Base-by-base conservation (phyloP, 2,113 vertebrate species). In the Ammodytes dubius region DNA sequence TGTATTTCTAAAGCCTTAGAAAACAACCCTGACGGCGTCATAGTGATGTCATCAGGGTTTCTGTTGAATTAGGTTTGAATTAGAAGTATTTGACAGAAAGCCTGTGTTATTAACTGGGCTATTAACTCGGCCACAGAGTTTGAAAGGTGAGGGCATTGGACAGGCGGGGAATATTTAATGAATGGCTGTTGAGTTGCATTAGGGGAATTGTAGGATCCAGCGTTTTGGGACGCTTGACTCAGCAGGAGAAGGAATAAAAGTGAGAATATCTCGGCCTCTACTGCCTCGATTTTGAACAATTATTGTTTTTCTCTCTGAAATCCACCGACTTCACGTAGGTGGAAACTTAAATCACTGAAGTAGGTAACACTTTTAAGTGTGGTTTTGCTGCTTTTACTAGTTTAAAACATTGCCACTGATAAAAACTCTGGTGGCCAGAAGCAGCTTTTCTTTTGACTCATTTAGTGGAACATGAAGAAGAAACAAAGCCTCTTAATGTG, bases 161-260 rank as follows among this genome's bases (percentile, higher is more conserved):
- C 13, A 52, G 7, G 12, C 11, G n/a, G 47, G 27, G 1, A 42
- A 14, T 37, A 2, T 53, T 46, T 19, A 12, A 47, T 37, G 8
- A 70, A 52, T 42, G 6, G 10, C 10, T 4, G 10, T 2, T 6
- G 3, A 73, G 52, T 13, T 61, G 64, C 59, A 64, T 77, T 53
- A 19, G 64, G 70, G 58, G 59, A 74, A 70, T 2, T 15, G 47
- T 54, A 60, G 56, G 46, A 74, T 47, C 10, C 11, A 39, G 35
- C 6, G 27, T 1, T 69, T 56, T 57, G 5, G 39, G 46, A 67
- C 35, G 19, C 46, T 58, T 40, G 35, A 14, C 59, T 35, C 19
- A 5, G 4, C 45, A 40, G 27, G 27, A 27, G 70, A 50, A 35
- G 0, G 45, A 40, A 0, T n/a, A 4, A 52, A 72, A 63, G 50